Evolutionary conservation across 2,113 vertebrate species (phyloP).

Genomic region (Atractosteus spatula): DNA sequence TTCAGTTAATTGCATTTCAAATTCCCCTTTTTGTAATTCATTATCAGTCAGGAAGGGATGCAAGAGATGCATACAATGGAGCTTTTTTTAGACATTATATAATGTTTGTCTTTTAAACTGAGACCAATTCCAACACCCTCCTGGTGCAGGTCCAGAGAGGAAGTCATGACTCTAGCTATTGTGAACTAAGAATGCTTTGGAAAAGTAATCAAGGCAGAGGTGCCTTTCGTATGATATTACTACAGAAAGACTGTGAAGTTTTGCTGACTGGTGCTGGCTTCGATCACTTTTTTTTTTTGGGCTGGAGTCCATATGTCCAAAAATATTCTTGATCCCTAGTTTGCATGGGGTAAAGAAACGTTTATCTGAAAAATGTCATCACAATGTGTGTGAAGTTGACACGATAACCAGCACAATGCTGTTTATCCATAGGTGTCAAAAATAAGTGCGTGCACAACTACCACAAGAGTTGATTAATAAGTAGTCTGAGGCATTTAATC

Average conservation of each 20-base stretch:
- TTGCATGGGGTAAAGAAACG: too few relatives aligned
- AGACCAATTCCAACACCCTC: conserved; percentile 19
- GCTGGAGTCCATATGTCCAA: background rate
- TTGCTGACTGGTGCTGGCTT: conserved; percentile 4
- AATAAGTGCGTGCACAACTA: too few relatives aligned
- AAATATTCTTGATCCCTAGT: background rate
- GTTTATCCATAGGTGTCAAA: too few relatives aligned
- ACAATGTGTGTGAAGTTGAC: too few relatives aligned
- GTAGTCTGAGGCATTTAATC: too few relatives aligned
- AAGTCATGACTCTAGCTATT: conserved; percentile 3
- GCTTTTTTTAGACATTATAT: conserved; percentile 54
- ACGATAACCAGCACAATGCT: too few relatives aligned
- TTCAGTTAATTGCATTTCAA: conserved; percentile 59
- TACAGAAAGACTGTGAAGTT: background rate
- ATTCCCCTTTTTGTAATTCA: conserved; percentile 37
- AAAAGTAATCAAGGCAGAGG: background rate
- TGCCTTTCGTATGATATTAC: background rate
- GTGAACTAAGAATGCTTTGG: background rate
- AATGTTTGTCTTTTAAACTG: conserved; percentile 26
- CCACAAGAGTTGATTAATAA: too few relatives aligned
- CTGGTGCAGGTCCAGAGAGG: conserved; percentile 17
- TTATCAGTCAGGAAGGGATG: conserved; percentile 56
- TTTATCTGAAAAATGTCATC: too few relatives aligned
- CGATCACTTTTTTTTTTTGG: background rate
- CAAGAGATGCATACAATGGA: conserved; percentile 49